Evolutionary conservation across 1,140 invertebrate genomes (phyloP), one percentile per base, ranked within the genome.

Genomic region (Formica selysi): DNA sequence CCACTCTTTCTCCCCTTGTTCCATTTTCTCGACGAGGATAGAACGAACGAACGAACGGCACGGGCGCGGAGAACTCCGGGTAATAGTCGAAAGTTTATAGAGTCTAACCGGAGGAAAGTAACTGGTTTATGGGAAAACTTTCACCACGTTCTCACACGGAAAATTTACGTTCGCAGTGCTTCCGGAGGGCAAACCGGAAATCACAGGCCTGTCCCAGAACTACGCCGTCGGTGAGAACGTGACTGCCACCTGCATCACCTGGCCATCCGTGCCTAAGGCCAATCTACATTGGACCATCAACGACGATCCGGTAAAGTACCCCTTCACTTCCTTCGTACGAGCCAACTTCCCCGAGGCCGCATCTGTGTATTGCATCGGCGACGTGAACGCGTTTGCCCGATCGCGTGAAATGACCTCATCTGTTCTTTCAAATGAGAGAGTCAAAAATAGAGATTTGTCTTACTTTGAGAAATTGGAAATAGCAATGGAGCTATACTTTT

Each of bases 211-310:
- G 57, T 85, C 89, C 26, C 74, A 85, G 19, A 87, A 92, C 57
- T 94, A 94, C 70, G 89, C 92, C n/a, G 76, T 93, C 29, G 94
- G 93, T 19, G 94, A 94, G 32, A 94, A 93, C 83, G 89, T 95
- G 16, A 92, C 91, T 41, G 94, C 93, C 44, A 95, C 94, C 85
- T 95, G 94, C 87, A 93, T 91, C 4, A 87, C 93, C 8, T 91
- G 89, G 89, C 92, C 93, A 5, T 94, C 93, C 13, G 86, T 94
- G 65, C 95, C 95, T 10, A 93, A 92, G 41, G 94, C 95, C 19
- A 92, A 88, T 65, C 87, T 95, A 26, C 88, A 91, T 10, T 95
- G 95, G 95, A 92, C 90, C 70, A 92, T 95, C 81, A 95, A 95
- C 89, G 94, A 91, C 59, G 90, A 92, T 87, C 73, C 91, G 92